Base-by-base conservation (phyloP, 2,113 vertebrate species). In the Macrotis lagotis region DNA sequence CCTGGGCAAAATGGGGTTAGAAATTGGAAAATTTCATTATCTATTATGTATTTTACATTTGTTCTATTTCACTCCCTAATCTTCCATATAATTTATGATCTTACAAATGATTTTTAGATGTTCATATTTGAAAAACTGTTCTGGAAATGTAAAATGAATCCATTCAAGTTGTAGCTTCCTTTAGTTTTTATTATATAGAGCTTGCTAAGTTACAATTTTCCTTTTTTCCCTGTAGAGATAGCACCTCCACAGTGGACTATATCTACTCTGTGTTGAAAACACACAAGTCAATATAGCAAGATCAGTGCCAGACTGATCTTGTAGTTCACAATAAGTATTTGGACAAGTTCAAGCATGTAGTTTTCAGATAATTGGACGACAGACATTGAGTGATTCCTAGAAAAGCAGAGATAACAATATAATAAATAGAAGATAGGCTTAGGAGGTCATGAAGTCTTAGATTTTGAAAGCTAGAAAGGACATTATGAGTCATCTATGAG, bases 341-440 rank as follows among this genome's bases (percentile, higher is more conserved):
- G 48, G 51, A 25, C 91, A 31, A 44, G 92, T 37, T 24, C 8
- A 31, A 31, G 0, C 24, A 91, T 28, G 48, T 47, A 11, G 53
- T 50, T 91, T 92, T 95, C 91, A 93, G 16, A 94, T 89, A 83
- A 91, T 0, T 48, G 55, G 48, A 92, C 26, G 88, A 90, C 55
- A 94, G 66, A 48, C 2, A 49, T 31, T 25, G 91, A 90, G 25
- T 74, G 47, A 88, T 25, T 48, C 83, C 91, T 55, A 48, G 59
- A 88, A 94, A 48, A n/a, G 26, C 51, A 6, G 48, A 94, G 47
- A 50, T 6, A 88, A 50, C 6, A 44, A 14, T 48, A 10, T 89
- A 31, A 49, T 66, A 91, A 91, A 53, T 25, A 14, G 66, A 88
- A 90, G 31, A 48, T 8, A 74, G 51, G 93, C 51, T 83, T 44